These are phyloP conservation scores for Denticeps clupeoides DNA, from an alignment of 2,797 vertebrate species.

Conservation along the genomic window DNA sequence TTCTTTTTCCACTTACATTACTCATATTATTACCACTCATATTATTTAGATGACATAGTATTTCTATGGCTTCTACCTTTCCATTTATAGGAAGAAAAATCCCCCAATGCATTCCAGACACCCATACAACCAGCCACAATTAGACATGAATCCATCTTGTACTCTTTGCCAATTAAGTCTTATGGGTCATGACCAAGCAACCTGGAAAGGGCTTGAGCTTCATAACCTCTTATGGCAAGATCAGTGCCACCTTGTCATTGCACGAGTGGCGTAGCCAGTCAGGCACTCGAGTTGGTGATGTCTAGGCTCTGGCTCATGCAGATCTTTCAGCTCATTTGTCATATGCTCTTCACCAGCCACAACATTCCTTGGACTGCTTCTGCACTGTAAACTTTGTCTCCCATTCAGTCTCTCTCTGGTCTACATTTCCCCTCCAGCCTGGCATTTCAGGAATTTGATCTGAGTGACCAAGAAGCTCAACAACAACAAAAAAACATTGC, in stretches of 20 bases:
- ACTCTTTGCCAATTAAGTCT: slow-evolving; percentile 15
- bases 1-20: too few species aligned
- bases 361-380: slow-evolving; percentile 24
- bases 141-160: slow-evolving; percentile 6
- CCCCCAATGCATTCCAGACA: neutral
- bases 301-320: slow-evolving; percentile 10
- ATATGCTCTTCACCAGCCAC: slow-evolving; percentile 30
- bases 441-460: slow-evolving; percentile 19
- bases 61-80: too few species aligned
- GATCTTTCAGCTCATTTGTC: slow-evolving; percentile 23
- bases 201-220: neutral
- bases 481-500: neutral
- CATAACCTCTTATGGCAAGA: slow-evolving; percentile 20
- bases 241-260: slow-evolving; percentile 6
- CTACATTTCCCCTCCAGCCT: slow-evolving; percentile 5
- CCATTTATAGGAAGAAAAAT: too few species aligned
- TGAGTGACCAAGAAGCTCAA: slow-evolving; percentile 13
- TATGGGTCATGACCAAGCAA: slow-evolving; percentile 12
- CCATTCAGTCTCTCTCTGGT: slow-evolving; percentile 14
- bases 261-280: slow-evolving; percentile 11
- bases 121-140: slow-evolving; percentile 10
- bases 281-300: slow-evolving; percentile 12
- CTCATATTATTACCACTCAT: too few species aligned
- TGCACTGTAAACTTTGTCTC: slow-evolving; percentile 21
- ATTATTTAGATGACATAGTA: too few species aligned